Conservation (phyloP, 2,888 invertebrate species). For the Meteorus colon region DNA sequence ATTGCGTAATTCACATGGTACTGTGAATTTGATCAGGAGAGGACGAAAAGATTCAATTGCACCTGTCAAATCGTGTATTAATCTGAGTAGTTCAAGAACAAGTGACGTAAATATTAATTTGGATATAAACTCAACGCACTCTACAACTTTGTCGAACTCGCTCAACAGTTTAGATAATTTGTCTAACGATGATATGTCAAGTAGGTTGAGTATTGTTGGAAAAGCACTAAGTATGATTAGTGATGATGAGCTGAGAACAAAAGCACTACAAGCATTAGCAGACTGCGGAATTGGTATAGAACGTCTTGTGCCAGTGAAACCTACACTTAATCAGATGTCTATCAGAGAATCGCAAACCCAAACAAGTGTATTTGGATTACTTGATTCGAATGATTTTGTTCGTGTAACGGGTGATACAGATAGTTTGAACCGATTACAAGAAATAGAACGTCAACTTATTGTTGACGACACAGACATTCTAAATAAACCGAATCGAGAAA, state of each 20-base stretch:
- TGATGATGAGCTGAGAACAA: conserved; percentile 58
- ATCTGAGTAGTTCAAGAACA: conserved; percentile 1
- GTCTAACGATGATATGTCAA: conserved; percentile 42
- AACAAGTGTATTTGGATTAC: conserved; percentile 61
- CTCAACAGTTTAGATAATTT: not conserved
- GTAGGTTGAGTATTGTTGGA: conserved; percentile 58
- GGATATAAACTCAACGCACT: not conserved
- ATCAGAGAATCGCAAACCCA: conserved; percentile 59
- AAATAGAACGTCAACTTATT: conserved; percentile 35
- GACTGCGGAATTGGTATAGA: conserved; percentile 62
- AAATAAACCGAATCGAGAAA: not conserved
- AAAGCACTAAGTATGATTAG: conserved; percentile 62
- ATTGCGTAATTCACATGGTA: conserved; percentile 31
- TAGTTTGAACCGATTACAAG: conserved; percentile 45
- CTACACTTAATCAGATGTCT: conserved; percentile 42
- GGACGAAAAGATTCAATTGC: conserved; percentile 1
- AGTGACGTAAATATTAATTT: not conserved
- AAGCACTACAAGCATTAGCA: conserved; percentile 62
- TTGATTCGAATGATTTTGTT: conserved; percentile 23
- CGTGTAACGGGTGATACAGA: conserved; percentile 41
- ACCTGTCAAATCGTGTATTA: not conserved
- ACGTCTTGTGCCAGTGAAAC: conserved; percentile 55
- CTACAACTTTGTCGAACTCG: not conserved
- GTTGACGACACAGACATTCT: not conserved
- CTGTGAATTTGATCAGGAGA: conserved; percentile 37